Evolutionary conservation across 2,113 vertebrate genomes (phyloP).

Genomic region (Rhinolophus sinicus): DNA sequence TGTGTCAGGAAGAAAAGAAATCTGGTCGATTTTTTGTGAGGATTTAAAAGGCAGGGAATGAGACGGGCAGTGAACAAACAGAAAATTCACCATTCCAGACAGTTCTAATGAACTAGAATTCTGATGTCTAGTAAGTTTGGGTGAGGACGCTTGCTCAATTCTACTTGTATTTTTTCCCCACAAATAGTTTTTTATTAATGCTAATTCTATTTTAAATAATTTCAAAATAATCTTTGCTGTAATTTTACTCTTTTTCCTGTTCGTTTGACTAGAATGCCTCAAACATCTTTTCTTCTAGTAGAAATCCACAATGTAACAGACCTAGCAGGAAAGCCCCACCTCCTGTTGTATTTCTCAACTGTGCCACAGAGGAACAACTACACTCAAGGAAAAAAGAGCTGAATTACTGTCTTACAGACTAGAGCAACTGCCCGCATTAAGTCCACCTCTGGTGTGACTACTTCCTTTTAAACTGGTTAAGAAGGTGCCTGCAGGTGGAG

Average conservation of each 20-base stretch:
- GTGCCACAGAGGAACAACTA: background rate
- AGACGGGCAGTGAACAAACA: background rate
- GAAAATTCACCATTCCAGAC: background rate
- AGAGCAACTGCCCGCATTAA: background rate
- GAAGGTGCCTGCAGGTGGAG: background rate
- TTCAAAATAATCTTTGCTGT: background rate
- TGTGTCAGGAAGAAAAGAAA: background rate
- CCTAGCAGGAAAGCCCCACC: background rate
- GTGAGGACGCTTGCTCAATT: background rate
- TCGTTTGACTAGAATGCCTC: background rate
- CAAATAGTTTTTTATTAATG: slow-evolving; percentile 1
- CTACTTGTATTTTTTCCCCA: background rate
- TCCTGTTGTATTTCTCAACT: background rate
- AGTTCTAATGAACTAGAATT: background rate
- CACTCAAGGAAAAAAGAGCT: background rate
- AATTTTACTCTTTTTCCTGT: background rate
- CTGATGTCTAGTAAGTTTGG: background rate
- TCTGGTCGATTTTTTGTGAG: background rate
- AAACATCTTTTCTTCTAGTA: background rate
- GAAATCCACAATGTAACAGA: background rate
- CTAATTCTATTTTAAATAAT: background rate
- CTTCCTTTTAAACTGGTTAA: background rate
- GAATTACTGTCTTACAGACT: background rate
- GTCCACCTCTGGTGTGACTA: background rate
- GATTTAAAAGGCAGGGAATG: background rate